Conservation (phyloP, 2,797 vertebrate species). For the Chaenodraco wilsoni region DNA sequence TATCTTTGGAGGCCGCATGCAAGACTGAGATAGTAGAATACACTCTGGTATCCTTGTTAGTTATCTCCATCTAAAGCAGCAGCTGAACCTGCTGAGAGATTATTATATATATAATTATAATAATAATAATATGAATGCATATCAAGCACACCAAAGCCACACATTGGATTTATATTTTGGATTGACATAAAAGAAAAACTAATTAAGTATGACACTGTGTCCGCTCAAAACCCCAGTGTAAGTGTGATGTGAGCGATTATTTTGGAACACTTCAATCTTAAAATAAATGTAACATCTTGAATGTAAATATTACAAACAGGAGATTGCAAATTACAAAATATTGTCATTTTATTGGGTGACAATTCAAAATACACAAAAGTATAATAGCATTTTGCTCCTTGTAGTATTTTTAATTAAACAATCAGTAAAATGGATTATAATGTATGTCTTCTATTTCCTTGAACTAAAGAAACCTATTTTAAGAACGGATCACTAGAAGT, state of each 20-base stretch:
- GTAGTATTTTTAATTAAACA: background rate
- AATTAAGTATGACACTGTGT: background rate
- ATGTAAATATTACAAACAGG: background rate
- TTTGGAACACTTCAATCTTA: too few species aligned
- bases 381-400: background rate
- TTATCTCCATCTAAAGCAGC: too few species aligned
- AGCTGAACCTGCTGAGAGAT: too few species aligned
- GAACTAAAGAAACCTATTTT: constrained; percentile 10
- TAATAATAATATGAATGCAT: too few species aligned
- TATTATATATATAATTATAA: too few species aligned
- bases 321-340: background rate
- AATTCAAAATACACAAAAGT: background rate
- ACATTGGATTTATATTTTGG: too few species aligned
- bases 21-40: background rate
- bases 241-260: too few species aligned
- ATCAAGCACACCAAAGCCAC: too few species aligned
- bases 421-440: background rate
- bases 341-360: background rate
- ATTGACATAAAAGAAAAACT: too few species aligned
- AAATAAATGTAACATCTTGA: too few species aligned
- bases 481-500: constrained; percentile 13
- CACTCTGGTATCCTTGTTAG: too few species aligned
- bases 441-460: background rate
- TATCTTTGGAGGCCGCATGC: background rate
- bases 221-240: background rate